These are phyloP conservation scores for Camelus dromedarius DNA, from an alignment of 2,113 vertebrate species.

Conservation along the genomic window DNA sequence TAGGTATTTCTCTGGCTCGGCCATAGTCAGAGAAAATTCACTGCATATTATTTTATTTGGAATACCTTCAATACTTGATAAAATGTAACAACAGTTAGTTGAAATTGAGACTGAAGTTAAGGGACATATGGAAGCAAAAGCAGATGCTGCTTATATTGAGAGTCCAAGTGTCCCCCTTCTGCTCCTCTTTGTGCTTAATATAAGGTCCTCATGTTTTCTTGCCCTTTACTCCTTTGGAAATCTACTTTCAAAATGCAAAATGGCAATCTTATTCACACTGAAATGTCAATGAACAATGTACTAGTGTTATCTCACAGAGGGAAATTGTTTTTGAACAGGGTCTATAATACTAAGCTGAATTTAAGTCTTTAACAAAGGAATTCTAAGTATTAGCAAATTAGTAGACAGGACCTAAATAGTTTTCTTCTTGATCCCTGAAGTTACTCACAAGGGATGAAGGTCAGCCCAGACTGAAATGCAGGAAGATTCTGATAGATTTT, in stretches of 20 bases:
- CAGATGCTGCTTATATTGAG: not conserved
- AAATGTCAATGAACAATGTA: not conserved
- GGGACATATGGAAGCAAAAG: not conserved
- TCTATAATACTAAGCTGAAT: not conserved
- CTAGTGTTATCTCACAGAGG: not conserved
- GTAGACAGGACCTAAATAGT: not conserved
- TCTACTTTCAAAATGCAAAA: not conserved
- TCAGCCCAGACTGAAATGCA: not conserved
- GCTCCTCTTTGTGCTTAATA: not conserved
- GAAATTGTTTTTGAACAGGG: slow-evolving; percentile 9
- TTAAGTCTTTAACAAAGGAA: not conserved
- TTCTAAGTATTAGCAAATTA: not conserved
- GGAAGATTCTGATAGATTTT: slow-evolving; percentile 28
- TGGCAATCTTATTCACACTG: not conserved
- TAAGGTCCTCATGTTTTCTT: not conserved
- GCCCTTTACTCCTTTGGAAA: not conserved
- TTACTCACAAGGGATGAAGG: not conserved
- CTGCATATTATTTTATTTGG: not conserved
- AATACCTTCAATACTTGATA: not conserved
- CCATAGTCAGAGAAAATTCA: not conserved
- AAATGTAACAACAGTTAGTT: not conserved
- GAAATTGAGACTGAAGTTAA: slow-evolving; percentile 15
- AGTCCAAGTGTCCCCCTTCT: not conserved
- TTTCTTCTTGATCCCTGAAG: slow-evolving; percentile 7
- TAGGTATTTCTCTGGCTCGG: not conserved